phyloP scores from a whole-genome alignment of 2,888 invertebrate species.

The Morpho deidamia region DNA sequence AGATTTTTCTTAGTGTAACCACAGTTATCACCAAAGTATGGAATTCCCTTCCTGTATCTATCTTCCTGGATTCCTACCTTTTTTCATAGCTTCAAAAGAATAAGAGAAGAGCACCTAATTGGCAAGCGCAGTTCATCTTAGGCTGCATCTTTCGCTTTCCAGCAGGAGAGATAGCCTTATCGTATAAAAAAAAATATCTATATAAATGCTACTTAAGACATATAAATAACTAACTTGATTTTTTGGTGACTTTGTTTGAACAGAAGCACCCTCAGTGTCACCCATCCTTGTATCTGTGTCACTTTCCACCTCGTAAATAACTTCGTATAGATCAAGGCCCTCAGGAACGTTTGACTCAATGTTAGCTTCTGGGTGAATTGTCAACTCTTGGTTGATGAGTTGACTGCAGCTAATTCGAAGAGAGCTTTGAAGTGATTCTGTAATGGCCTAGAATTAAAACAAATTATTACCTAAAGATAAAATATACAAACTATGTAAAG shows the following conservation, averaged over 20 bases:
- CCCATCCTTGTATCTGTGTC: conserved; percentile 59
- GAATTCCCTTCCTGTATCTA: too few species aligned
- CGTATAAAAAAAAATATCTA: not conserved
- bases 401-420: conserved; percentile 59
- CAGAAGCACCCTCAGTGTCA: conserved; percentile 44
- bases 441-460: conserved; percentile 52
- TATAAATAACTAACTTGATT: conserved; percentile 42
- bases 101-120: too few species aligned
- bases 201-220: too few species aligned
- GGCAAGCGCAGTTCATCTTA: too few species aligned
- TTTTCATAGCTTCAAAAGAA: too few species aligned
- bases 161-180: too few species aligned
- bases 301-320: conserved; percentile 67
- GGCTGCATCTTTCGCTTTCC: too few species aligned
- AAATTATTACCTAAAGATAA: not conserved
- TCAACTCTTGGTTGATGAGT: conserved; percentile 61
- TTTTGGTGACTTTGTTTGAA: conserved; percentile 40
- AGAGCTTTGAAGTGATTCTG: conserved; percentile 59
- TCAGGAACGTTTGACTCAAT: conserved; percentile 69
- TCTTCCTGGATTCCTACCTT: too few species aligned
- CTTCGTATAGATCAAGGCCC: conserved; percentile 60
- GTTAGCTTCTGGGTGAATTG: conserved; percentile 66
- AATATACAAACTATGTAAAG: not conserved
- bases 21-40: too few species aligned
- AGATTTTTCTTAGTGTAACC: too few species aligned